Base-by-base conservation (phyloP, 2,113 vertebrate species). In the Boleophthalmus pectinirostris region DNA sequence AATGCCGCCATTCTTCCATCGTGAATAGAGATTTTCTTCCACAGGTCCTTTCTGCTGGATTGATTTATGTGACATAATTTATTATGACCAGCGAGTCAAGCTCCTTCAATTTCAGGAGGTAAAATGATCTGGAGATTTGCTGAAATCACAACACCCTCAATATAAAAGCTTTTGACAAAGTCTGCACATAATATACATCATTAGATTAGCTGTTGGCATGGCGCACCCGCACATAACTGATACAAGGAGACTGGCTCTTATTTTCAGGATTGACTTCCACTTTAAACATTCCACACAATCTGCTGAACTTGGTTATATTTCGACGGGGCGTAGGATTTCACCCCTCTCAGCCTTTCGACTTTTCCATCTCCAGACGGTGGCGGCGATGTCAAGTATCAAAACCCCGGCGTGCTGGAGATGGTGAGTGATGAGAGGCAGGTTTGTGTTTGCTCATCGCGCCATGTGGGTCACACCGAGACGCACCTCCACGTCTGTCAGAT, bases 61-160 rank as follows among this genome's bases (percentile, higher is more conserved):
- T 92, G 88, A 91, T 90, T 89, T 87, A 86, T 88, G 80, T 84
- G 88, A 90, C 87, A 89, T 88, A 84, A 88, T 89, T 90, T 89
- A 88, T 88, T 87, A 89, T 82, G 85, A 82, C 85, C 87, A 72
- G 73, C 78, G 8, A 80, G 71, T 66, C 78, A 49, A 80, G 80
- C 87, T 77, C 72, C 85, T 84, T 82, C 80, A 70, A 81, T 88
- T 88, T 88, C 88, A 86, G 76, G 75, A 49, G 53, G 88, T 84
- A 85, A 88, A 86, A 82, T 73, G 80, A 90, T 84, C 85, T 75
- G 24, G 77, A 87, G 82, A 89, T 89, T 90, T 89, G 73, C 82
- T 90, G 82, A 85, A 90, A 87, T 90, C 84, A 86, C 87, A 89
- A 88, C 86, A 87, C 82, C 78, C 88, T 79, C 74, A 65, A 81